Evolutionary conservation across 2,888 invertebrate species (phyloP), one percentile per base, ranked within the genome.

Genomic region (Cerceris rybyensis): DNA sequence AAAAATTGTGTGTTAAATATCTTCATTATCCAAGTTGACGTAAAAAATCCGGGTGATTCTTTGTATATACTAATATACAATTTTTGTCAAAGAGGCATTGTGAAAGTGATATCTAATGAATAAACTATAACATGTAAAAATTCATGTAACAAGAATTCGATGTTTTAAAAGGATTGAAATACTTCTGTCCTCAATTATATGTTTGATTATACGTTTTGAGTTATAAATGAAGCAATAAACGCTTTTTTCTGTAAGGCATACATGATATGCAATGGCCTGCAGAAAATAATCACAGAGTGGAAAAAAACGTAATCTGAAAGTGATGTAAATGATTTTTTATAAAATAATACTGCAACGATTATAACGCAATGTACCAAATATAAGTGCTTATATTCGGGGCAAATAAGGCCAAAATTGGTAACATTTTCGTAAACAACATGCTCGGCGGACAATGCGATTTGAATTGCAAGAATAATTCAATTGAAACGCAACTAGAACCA

Each of bases 391-490:
- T 0, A 13, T 41, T 11, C n/a, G 41, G 28, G 13, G 41, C 41
- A 7, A 28, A 0, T 7, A 9, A 7, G 1, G 7, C 28, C 55
- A 17, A 55, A 55, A 55, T 55, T 55, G 55, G 5, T 55, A 28
- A 17, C 55, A 9, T 28, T 28, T 28, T 9, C 9, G 1, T 11
- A 8, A 0, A 5, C 6, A 7, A 7, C 13, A n/a, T 6, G 58
- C 28, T 7, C 41, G 11, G 39, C 4, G 46, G n/a, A 60, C 52
- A 49, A 42, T 52, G 14, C 14, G 50, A 39, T 75, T 55, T 39
- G 16, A 49, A 46, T 60, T 52, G 49, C 6, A 54, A 50, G 8
- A 43, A 50, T 28, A 7, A n/a, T 46, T 42, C 14, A n/a, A 28
- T 39, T 52, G 17, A 14, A 41, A 50, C 55, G 11, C 46, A 61